phyloP scores from a whole-genome alignment of 2,888 invertebrate species.

The Scaptomyza reducta region DNA sequence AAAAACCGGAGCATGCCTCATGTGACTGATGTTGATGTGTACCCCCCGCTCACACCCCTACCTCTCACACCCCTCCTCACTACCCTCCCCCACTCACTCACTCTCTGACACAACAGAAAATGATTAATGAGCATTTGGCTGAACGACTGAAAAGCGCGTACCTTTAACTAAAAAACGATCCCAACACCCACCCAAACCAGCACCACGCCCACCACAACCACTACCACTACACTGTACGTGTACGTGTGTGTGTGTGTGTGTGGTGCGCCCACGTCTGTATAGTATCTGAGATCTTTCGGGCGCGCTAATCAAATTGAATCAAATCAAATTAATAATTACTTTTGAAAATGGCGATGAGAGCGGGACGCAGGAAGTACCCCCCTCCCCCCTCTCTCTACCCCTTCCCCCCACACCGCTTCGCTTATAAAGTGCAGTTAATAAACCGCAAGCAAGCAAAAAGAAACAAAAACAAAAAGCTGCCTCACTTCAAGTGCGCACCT shows the following conservation, averaged over 20 bases:
- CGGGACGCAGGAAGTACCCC: conserved; percentile 51
- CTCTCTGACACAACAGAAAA: conserved; percentile 35
- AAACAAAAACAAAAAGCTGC: conserved; percentile 29
- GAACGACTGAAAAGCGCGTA: conserved; percentile 35
- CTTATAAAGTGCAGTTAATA: conserved; percentile 55
- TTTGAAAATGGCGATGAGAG: conserved; percentile 68
- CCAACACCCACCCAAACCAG: conserved; percentile 58
- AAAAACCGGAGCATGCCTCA: conserved; percentile 48
- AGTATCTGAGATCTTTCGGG: conserved; percentile 19
- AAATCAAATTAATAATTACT: conserved; percentile 80
- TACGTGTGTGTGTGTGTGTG: background rate
- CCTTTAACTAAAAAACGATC: conserved; percentile 16
- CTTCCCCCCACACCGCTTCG: background rate
- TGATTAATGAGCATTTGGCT: conserved; percentile 76
- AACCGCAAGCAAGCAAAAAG: conserved; percentile 23
- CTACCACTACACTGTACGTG: background rate
- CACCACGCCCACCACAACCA: conserved; percentile 23
- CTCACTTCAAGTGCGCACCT: conserved; percentile 31
- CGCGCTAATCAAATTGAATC: conserved; percentile 78
- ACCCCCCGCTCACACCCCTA: background rate
- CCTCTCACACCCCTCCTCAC: background rate
- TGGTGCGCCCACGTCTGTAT: conserved; percentile 37
- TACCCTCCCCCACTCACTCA: conserved; percentile 3
- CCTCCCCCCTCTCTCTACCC: too few relatives aligned
- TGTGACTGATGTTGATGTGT: conserved; percentile 54